Evolutionary conservation across 1,140 invertebrate genomes (phyloP).

Genomic region (Galendromus occidentalis): DNA sequence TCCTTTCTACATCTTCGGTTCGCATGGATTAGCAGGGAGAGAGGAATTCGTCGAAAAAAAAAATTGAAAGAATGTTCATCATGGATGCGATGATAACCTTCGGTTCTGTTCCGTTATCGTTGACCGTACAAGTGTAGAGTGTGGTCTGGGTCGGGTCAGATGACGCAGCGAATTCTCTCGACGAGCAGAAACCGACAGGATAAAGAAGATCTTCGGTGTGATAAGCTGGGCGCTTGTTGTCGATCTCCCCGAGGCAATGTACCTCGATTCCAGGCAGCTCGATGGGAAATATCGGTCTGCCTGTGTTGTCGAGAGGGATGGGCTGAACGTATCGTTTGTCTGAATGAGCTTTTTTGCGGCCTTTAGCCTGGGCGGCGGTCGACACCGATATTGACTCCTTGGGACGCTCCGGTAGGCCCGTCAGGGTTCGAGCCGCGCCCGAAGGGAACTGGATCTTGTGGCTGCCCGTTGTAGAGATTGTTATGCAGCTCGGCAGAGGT

Average conservation of each 20-base stretch:
- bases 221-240: slow-evolving; percentile 35
- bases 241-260: slow-evolving; percentile 53
- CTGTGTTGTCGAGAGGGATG: slow-evolving; percentile 42
- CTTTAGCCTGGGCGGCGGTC: background rate
- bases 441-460: background rate
- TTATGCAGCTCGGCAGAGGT: background rate
- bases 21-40: too few species aligned
- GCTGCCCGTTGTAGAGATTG: background rate
- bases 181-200: slow-evolving; percentile 57
- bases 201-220: slow-evolving; percentile 50
- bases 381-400: background rate
- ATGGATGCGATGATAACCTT: slow-evolving; percentile 30
- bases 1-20: too few species aligned
- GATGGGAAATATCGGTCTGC: slow-evolving; percentile 51
- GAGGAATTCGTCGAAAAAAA: background rate
- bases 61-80: slow-evolving; percentile 14
- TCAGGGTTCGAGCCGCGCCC: background rate
- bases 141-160: slow-evolving; percentile 44
- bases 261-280: slow-evolving; percentile 46
- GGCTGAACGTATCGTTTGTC: slow-evolving; percentile 34
- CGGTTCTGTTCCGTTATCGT: slow-evolving; percentile 45
- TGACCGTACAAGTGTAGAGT: slow-evolving; percentile 58
- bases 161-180: slow-evolving; percentile 49
- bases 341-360: background rate
- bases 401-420: background rate